Evolutionary conservation across 1,140 invertebrate species (phyloP).

Genomic region (Pogonus chalceus): DNA sequence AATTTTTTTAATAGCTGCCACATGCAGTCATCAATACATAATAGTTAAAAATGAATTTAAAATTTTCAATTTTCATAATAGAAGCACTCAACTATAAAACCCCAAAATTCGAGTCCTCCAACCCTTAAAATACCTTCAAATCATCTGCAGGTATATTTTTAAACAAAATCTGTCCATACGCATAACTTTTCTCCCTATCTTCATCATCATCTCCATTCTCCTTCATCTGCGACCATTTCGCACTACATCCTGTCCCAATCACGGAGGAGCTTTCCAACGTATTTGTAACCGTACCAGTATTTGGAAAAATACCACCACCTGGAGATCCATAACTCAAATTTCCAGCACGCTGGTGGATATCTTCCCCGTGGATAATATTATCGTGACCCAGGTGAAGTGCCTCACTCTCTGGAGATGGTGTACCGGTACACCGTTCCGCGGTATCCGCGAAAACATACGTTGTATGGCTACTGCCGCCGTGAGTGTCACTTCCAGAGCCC

Average conservation of each 20-base stretch:
- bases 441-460: slow-evolving; percentile 33
- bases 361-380: too few relatives aligned
- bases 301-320: too few relatives aligned
- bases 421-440: slow-evolving; percentile 31
- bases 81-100: too few relatives aligned
- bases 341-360: too few relatives aligned
- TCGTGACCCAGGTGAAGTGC: too few relatives aligned
- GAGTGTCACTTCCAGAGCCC: slow-evolving; percentile 24
- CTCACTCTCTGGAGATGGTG: slow-evolving; percentile 27
- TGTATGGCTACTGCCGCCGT: slow-evolving; percentile 24
- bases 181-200: slow-evolving; percentile 7
- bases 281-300: slow-evolving; percentile 6
- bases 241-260: slow-evolving; percentile 10
- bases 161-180: background rate
- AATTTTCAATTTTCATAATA: too few relatives aligned
- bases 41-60: too few relatives aligned
- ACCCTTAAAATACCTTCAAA: background rate
- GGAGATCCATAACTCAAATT: too few relatives aligned
- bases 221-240: slow-evolving; percentile 16
- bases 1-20: too few relatives aligned
- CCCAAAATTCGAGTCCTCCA: slow-evolving; percentile 5
- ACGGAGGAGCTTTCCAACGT: slow-evolving; percentile 11
- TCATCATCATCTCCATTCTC: slow-evolving; percentile 12
- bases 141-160: slow-evolving; percentile 3
- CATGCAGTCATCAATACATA: too few relatives aligned